phyloP scores from a whole-genome alignment of 2,113 vertebrate genomes.

The Sphyrna mokarran region DNA sequence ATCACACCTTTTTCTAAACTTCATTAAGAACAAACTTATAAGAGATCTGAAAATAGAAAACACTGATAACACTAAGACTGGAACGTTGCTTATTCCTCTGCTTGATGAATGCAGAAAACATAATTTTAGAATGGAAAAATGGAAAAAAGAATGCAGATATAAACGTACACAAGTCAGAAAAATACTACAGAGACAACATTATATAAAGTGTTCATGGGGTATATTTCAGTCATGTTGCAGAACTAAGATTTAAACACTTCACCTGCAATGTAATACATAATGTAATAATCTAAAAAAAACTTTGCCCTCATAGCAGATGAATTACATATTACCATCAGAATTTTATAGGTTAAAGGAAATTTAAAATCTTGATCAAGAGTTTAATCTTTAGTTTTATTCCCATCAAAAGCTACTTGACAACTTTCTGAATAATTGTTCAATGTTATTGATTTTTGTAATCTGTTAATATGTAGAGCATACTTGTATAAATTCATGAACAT shows the following conservation, averaged over 20 bases:
- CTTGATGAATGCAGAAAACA: neutral
- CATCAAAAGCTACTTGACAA: neutral
- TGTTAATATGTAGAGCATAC: neutral
- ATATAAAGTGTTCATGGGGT: neutral
- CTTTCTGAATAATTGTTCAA: neutral
- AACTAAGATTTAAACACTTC: neutral
- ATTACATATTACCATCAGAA: neutral
- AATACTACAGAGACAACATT: neutral
- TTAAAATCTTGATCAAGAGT: neutral
- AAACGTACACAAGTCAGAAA: neutral
- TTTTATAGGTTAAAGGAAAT: neutral
- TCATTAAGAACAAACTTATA: too few relatives aligned
- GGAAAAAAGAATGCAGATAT: neutral
- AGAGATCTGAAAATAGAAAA: neutral
- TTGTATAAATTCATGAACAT: neutral
- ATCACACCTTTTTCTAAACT: too few relatives aligned
- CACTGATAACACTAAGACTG: neutral
- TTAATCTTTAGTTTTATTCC: neutral
- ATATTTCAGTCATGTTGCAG: neutral
- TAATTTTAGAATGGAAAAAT: neutral
- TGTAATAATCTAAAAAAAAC: neutral
- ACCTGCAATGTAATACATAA: neutral
- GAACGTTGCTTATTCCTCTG: neutral
- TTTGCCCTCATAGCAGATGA: neutral
- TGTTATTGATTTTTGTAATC: neutral